These are phyloP conservation scores for Drosophila putrida DNA, from an alignment of 2,888 invertebrate genomes.

Conservation along the genomic window DNA sequence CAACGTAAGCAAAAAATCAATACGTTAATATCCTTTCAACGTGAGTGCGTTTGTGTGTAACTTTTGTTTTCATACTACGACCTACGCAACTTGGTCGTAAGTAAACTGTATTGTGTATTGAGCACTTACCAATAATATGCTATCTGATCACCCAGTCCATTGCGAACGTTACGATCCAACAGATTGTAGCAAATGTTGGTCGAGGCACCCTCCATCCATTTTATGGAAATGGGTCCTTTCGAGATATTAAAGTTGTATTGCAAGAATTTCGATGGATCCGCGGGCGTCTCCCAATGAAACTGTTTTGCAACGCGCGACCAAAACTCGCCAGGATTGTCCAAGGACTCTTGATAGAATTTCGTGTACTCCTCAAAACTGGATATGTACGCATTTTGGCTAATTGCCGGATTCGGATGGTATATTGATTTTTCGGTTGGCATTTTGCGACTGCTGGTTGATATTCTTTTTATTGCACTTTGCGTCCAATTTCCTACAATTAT, in stretches of 20 bases:
- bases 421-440: conserved; percentile 88
- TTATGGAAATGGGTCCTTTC: conserved; percentile 95
- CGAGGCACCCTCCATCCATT: conserved; percentile 97
- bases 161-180: conserved; percentile 95
- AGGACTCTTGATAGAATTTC: conserved; percentile 93
- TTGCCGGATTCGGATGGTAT: conserved; percentile 87
- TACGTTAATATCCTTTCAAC: conserved; percentile 47
- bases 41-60: conserved; percentile 15
- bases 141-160: conserved; percentile 94
- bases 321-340: conserved; percentile 95
- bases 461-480: conserved; percentile 22
- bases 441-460: conserved; percentile 53
- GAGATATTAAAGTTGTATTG: conserved; percentile 96
- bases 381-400: conserved; percentile 88
- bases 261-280: conserved; percentile 91
- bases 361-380: conserved; percentile 91
- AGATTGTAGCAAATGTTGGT: conserved; percentile 99
- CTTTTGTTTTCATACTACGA: conserved; percentile 69
- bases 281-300: conserved; percentile 95
- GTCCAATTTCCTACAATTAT: conserved; percentile 46
- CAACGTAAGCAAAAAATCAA: conserved; percentile 49
- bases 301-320: conserved; percentile 97
- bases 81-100: conserved; percentile 39
- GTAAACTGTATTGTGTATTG: neutral
- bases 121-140: conserved; percentile 96